Evolutionary conservation across 2,888 invertebrate genomes (phyloP).

Genomic region (Trypoxylon attenuatum): DNA sequence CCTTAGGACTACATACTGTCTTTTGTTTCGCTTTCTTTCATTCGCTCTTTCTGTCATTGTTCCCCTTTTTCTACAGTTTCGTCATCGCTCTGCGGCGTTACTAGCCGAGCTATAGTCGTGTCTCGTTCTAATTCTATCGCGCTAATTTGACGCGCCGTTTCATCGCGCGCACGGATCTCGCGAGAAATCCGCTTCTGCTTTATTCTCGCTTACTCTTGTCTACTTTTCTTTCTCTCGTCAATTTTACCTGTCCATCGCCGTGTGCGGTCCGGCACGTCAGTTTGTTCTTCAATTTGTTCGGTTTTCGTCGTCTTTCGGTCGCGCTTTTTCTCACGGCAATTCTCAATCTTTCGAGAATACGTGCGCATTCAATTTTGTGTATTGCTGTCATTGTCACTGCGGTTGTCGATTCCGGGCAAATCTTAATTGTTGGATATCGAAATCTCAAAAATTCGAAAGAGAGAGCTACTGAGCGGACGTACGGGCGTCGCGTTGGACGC

Average conservation of each 20-base stretch:
- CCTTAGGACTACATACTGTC: slow-evolving; percentile 40
- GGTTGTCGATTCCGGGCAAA: slow-evolving; percentile 53
- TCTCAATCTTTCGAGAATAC: slow-evolving; percentile 10
- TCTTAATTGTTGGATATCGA: slow-evolving; percentile 7
- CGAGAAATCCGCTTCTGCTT: neutral
- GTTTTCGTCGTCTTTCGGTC: slow-evolving; percentile 5
- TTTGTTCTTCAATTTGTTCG: neutral
- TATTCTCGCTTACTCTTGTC: neutral
- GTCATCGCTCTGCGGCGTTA: slow-evolving; percentile 13
- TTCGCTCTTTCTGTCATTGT: slow-evolving; percentile 10
- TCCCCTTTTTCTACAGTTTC: slow-evolving; percentile 2
- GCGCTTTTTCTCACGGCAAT: slow-evolving; percentile 15
- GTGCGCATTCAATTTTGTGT: too few relatives aligned
- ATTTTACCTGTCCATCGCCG: slow-evolving; percentile 14
- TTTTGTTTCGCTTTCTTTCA: slow-evolving; percentile 26
- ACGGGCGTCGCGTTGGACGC: slow-evolving; percentile 15
- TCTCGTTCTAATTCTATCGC: slow-evolving; percentile 17
- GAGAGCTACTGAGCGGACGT: slow-evolving; percentile 23
- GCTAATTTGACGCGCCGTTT: slow-evolving; percentile 1
- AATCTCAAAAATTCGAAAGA: neutral
- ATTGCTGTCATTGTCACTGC: slow-evolving; percentile 59
- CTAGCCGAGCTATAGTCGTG: slow-evolving; percentile 17
- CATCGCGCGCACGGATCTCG: neutral
- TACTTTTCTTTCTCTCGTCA: slow-evolving; percentile 1
- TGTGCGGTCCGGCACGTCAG: neutral